Base-by-base conservation (phyloP, 53 echinoderm and acorn worm genomes). In the Echinometra lucunter region DNA sequence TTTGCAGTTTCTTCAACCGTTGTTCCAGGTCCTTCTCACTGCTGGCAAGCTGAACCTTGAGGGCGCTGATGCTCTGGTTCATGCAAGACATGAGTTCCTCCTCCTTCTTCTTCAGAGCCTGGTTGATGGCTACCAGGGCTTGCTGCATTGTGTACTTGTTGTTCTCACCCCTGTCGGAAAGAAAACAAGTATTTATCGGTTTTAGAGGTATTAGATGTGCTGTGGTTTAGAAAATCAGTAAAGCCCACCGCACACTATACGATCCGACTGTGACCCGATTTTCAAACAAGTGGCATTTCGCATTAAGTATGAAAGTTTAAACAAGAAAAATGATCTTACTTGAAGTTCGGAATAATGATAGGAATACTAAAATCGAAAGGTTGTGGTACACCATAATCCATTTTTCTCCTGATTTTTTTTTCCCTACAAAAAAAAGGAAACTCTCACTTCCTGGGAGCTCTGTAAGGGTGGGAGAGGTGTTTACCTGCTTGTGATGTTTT, bases 21-120 rank as follows among this genome's bases (percentile, higher is more conserved):
- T 94, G 56, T 82, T 94, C 82, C 7, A 94, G 83, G 44, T 57
- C 45, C 94, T 82, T 83, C 27, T 94, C 82, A 23, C 82, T n/a
- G n/a, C 17, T 44, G 19, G 82, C 83, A 15, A 94, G 60, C 66
- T 94, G 57, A 35, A 27, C 21, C 17, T 63, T 56, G 60, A 83
- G 38, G 85, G 58, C 11, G 66, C 32, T 25, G 28, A 35, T 58
- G 7, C 82, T 83, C 63, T 83, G 1, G 1, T 38, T 58, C 85
- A 94, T 94, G 66, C 83, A 82, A 1, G 82, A 63, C 83, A 58
- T 49, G 58, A 98, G 85, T 27, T 96, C 97, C 63, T 95, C 94
- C 95, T 98, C 98, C 42, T 97, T 97, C 91, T 97, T 95, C 94
- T 98, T 97, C 45, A 98, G 94, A 21, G 96, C 97, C 58, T 98